Evolutionary conservation across 92 coral and sea anemone species (phyloP).

Genomic region (Zoanthus solanderi): DNA sequence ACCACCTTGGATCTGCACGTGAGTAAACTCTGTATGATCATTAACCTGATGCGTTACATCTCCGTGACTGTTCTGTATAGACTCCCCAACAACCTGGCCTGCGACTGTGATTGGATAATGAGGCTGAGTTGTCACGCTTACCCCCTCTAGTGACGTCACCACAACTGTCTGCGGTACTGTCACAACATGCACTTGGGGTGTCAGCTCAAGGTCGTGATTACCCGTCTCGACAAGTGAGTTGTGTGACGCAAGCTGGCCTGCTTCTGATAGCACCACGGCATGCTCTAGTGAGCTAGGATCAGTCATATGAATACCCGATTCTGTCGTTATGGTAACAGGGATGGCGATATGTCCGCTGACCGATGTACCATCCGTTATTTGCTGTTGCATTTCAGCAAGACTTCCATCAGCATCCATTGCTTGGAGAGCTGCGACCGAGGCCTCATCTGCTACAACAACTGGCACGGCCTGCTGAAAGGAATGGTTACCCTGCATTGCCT

Average conservation of each 20-base stretch:
- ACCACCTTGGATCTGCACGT: conserved; percentile 40
- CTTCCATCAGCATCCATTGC: conserved; percentile 86
- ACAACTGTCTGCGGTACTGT: conserved; percentile 87
- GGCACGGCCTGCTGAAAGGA: conserved; percentile 88
- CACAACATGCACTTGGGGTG: conserved; percentile 72
- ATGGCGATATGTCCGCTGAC: conserved; percentile 93
- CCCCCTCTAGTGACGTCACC: conserved; percentile 87
- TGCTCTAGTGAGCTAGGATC: conserved; percentile 77
- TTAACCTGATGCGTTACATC: conserved; percentile 20
- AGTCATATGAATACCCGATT: conserved; percentile 88
- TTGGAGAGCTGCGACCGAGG: conserved; percentile 98
- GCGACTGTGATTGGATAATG: conserved; percentile 31
- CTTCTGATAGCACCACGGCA: conserved; percentile 76
- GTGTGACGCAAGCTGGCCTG: conserved; percentile 60
- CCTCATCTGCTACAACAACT: conserved; percentile 95
- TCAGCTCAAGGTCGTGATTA: conserved; percentile 82
- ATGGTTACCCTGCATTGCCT: conserved; percentile 82
- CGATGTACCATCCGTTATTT: conserved; percentile 84
- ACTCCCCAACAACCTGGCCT: conserved; percentile 25
- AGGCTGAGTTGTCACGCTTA: conserved; percentile 63
- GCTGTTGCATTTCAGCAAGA: conserved; percentile 92
- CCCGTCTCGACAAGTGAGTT: conserved; percentile 72
- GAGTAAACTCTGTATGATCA: conserved; percentile 14
- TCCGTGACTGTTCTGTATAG: conserved; percentile 21
- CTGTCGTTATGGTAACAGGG: conserved; percentile 99